These are phyloP conservation scores for Halesus radiatus DNA, from an alignment of 1,140 invertebrate genomes.

Conservation along the genomic window DNA sequence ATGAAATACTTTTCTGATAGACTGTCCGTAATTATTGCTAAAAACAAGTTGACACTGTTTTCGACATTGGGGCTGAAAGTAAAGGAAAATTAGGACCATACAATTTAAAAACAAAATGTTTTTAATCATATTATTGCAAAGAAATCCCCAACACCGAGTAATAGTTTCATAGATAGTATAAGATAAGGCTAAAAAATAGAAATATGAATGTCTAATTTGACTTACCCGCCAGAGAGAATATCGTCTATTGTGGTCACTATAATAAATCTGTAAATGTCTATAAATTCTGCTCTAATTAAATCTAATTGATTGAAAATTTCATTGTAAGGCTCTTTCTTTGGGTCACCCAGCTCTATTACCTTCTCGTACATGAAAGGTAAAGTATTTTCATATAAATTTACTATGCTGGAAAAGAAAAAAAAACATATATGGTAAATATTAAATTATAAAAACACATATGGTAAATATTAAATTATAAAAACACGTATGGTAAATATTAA, in stretches of 20 bases:
- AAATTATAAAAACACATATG: not conserved
- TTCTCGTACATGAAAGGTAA: slow-evolving; percentile 76
- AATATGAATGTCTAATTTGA: too few relatives aligned
- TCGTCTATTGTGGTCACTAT: slow-evolving; percentile 66
- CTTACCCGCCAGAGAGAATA: slow-evolving; percentile 59
- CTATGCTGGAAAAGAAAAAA: slow-evolving; percentile 71
- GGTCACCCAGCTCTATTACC: slow-evolving; percentile 63
- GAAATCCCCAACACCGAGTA: too few relatives aligned
- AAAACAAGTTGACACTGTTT: slow-evolving; percentile 71
- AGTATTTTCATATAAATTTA: slow-evolving; percentile 76
- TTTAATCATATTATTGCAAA: not conserved
- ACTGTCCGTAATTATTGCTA: slow-evolving; percentile 74
- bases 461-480: not conserved
- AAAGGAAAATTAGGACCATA: not conserved
- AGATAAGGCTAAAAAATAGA: too few relatives aligned
- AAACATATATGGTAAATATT: too few relatives aligned
- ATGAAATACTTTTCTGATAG: slow-evolving; percentile 79
- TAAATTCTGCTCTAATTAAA: slow-evolving; percentile 67
- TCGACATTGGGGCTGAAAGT: slow-evolving; percentile 68
- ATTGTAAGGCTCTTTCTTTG: slow-evolving; percentile 56
- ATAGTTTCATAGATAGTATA: not conserved
- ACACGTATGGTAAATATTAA: too few relatives aligned
- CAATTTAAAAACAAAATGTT: not conserved
- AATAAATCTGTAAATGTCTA: slow-evolving; percentile 68
- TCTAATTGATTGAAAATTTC: slow-evolving; percentile 64